Conservation (phyloP, 1,140 invertebrate species). For the Neodiprion pinetum region DNA sequence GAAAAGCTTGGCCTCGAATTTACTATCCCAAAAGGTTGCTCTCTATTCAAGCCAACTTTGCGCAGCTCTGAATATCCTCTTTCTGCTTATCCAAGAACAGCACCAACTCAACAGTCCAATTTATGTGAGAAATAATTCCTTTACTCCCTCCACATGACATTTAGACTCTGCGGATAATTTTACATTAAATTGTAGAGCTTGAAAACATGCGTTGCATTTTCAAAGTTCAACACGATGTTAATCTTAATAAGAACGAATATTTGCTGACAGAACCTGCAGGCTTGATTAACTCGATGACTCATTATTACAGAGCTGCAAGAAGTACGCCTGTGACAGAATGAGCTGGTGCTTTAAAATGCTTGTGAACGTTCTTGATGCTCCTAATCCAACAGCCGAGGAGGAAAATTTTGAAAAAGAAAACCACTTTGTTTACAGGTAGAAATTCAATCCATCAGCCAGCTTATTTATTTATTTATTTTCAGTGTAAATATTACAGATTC, state of each 20-base stretch:
- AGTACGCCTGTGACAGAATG: constrained; percentile 53
- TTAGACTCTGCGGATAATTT: constrained; percentile 8
- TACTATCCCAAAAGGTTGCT: constrained; percentile 46
- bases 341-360: constrained; percentile 53
- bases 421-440: constrained; percentile 55
- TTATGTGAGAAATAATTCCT: constrained; percentile 44
- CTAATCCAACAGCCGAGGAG: constrained; percentile 44
- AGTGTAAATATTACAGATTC: too few relatives aligned
- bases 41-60: constrained; percentile 52
- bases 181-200: constrained; percentile 7
- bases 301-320: constrained; percentile 47
- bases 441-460: too few relatives aligned
- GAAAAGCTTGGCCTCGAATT: constrained; percentile 46
- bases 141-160: neutral
- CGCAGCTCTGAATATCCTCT: constrained; percentile 47
- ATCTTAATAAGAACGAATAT: neutral
- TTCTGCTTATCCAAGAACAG: constrained; percentile 51
- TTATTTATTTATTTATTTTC: too few relatives aligned
- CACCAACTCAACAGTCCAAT: constrained; percentile 48
- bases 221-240: neutral
- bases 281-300: constrained; percentile 16
- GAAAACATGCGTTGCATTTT: neutral
- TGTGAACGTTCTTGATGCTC: constrained; percentile 44
- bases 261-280: neutral
- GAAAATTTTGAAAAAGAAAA: constrained; percentile 51